Conservation (phyloP, 1,140 invertebrate genomes). For the Phymastichus coffea region DNA sequence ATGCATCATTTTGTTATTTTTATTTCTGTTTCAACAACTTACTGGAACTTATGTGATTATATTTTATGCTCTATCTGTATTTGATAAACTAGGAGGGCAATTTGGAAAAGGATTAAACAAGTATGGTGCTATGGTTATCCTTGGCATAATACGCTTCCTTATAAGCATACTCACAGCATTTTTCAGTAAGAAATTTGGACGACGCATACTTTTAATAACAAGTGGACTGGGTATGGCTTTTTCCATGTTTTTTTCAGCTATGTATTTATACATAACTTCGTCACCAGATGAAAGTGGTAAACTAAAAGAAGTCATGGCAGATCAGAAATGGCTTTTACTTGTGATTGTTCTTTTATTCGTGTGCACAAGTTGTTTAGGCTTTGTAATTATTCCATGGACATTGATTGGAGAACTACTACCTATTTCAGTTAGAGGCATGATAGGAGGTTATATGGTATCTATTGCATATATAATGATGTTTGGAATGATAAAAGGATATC, state of each 20-base stretch:
- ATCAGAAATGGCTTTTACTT: slow-evolving; percentile 52
- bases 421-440: slow-evolving; percentile 56
- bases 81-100: slow-evolving; percentile 52
- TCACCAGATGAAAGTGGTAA: slow-evolving; percentile 27
- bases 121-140: slow-evolving; percentile 54
- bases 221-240: slow-evolving; percentile 61
- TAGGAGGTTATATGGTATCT: slow-evolving; percentile 61
- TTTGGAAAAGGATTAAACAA: slow-evolving; percentile 51
- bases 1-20: slow-evolving; percentile 50
- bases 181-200: slow-evolving; percentile 58
- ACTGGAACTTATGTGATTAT: slow-evolving; percentile 66
- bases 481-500: slow-evolving; percentile 65
- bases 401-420: slow-evolving; percentile 61
- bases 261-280: slow-evolving; percentile 52
- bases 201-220: slow-evolving; percentile 54
- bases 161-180: slow-evolving; percentile 55
- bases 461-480: slow-evolving; percentile 68
- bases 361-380: slow-evolving; percentile 59
- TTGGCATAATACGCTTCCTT: slow-evolving; percentile 58
- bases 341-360: slow-evolving; percentile 58
- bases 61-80: slow-evolving; percentile 67
- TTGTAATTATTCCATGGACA: slow-evolving; percentile 66
- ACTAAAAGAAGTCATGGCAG: slow-evolving; percentile 27
- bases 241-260: slow-evolving; percentile 57
- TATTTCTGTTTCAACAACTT: slow-evolving; percentile 62